Base-by-base conservation (phyloP, 2,888 invertebrate genomes). In the Pycnomerus fuliginosus region DNA sequence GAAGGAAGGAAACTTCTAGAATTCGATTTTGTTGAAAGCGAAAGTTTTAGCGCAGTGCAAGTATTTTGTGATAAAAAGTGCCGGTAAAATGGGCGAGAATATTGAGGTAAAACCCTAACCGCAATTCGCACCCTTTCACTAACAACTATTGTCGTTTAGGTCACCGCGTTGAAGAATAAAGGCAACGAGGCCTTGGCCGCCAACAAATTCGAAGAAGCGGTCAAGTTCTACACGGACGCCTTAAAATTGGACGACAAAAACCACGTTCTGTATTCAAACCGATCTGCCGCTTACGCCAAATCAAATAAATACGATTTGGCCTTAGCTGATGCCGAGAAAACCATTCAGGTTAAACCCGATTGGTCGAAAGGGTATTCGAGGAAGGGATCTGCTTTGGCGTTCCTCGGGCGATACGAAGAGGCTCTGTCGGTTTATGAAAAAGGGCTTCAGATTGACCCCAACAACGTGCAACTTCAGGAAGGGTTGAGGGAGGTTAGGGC, bases 291-390 rank as follows among this genome's bases (percentile, higher is more conserved):
- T 3, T 85, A 87, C 64, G 88, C 90, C 1, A 93, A 92, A 73
- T 80, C 83, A 29, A 83, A 80, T 14, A 80, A 87, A 51, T 93
- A 84, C 63, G 68, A 74, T 1, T 78, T 83, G 47, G 90, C 95
- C 0, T 72, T 94, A 16, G 78, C 82, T 52, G 95, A 95, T 76
- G 95, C 93, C 0, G 85, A 92, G 48, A 84, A 85, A 65, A 91
- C 91, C 1, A 78, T 95, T 4, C 70, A 79, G 31, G 59, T 93
- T 10, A 91, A 92, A 68, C 84, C 90, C 4, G 82, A 83, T 43
- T 95, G 94, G 94, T 80, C 82, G 1, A 94, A 93, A 68, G 89
- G 87, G 0, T 92, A 92, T 69, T 92, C 93, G 0, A 80, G 95
- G 44, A 90, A 92, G 73, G 95, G 91, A 1, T 85, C 88, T 52